These are phyloP conservation scores for Bombus waltoni DNA, from an alignment of 1,140 invertebrate genomes.

Conservation along the genomic window DNA sequence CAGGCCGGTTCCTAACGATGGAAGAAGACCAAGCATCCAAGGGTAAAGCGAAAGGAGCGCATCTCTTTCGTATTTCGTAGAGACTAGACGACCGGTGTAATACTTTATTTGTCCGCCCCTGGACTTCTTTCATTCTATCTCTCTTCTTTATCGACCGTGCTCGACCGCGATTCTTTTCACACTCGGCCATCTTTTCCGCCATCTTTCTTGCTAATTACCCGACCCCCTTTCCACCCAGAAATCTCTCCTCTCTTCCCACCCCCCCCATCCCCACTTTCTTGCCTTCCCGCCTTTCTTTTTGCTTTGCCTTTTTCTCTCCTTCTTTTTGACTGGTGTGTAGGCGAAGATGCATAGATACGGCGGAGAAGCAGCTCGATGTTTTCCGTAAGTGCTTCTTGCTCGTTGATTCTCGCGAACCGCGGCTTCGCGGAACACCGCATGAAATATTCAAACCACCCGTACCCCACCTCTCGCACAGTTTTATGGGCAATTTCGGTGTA, in stretches of 20 bases:
- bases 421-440: constrained; percentile 66
- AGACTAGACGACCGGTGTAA: constrained; percentile 54
- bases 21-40: background rate
- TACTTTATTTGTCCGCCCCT: constrained; percentile 67
- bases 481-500: constrained; percentile 41
- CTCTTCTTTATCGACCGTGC: constrained; percentile 33
- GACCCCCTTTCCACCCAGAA: constrained; percentile 63
- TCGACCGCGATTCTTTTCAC: constrained; percentile 68
- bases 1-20: background rate
- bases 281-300: background rate
- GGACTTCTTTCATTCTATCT: constrained; percentile 43
- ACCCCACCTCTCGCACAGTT: background rate
- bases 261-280: background rate
- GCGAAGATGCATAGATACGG: background rate
- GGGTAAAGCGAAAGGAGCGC: background rate
- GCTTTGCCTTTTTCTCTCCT: background rate
- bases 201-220: constrained; percentile 75
- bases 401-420: constrained; percentile 55
- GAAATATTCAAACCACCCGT: constrained; percentile 71
- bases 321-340: too few species aligned
- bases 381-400: constrained; percentile 30
- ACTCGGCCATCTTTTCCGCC: constrained; percentile 65
- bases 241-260: constrained; percentile 22
- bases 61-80: constrained; percentile 1
- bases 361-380: background rate